Evolutionary conservation across 2,888 invertebrate species (phyloP), one percentile per base, ranked within the genome.

Genomic region (Barypeithes pellucidus): DNA sequence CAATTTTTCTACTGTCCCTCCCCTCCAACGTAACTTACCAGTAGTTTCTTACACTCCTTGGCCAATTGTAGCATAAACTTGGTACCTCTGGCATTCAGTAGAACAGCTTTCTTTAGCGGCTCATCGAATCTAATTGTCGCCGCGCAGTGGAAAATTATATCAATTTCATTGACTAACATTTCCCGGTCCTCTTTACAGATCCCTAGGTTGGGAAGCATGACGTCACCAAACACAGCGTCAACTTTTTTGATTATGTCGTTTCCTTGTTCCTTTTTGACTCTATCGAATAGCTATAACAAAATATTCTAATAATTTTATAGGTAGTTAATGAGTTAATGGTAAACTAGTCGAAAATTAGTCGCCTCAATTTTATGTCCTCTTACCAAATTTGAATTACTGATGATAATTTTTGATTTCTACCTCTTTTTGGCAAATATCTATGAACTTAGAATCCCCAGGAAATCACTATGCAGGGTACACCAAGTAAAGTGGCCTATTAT

Each of bases 41-140:
- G 87, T 54, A 99, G 87, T 7, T 94, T 89, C 81, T 93, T 93
- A 83, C 92, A 90, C 77, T 90, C 88, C 81, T 92, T 93, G 60
- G 94, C 97, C 67, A 99, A 85, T 9, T 94, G 92, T 72, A 99
- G 84, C 88, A 98, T 92, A 75, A 93, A 90, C 83, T 95, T 94
- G 0, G 97, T 97, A 41, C 97, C 98, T 69, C 96, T 89, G 0
- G 97, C 94, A 86, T 99, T 99, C 85, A 99, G 89, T 67, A 97
- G 88, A 7, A 98, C 94, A 0, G 99, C 97, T 77, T 91, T 92
- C 83, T 94, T 95, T 62, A 99, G 88, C 16, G 93, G 91, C 84
- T 98, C 98, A 85, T 99, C 98, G 83, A 99, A 97, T 85, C 92
- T 88, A 72, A 93, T 89, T 14, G 92, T 92, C 1, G 93, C 92